These are phyloP conservation scores for Drosophila quinaria DNA, from an alignment of 2,888 invertebrate species.

Conservation along the genomic window DNA sequence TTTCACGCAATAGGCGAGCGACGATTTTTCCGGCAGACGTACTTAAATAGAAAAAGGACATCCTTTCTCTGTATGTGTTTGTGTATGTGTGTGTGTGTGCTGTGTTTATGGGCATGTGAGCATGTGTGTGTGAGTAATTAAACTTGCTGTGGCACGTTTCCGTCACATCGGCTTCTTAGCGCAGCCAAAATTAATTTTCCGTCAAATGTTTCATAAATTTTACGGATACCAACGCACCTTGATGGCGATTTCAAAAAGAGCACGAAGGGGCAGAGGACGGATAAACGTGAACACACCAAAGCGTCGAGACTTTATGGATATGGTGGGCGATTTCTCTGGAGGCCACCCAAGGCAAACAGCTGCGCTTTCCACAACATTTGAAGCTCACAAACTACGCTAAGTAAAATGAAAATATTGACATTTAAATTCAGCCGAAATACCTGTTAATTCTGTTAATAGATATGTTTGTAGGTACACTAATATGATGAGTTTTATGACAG, in stretches of 20 bases:
- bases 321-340: conserved; percentile 4
- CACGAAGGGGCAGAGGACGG: not conserved
- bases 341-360: conserved; percentile 39
- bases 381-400: conserved; percentile 29
- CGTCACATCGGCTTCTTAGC: conserved; percentile 32
- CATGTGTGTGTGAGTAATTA: conserved; percentile 50
- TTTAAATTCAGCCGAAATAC: conserved; percentile 20
- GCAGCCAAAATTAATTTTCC: conserved; percentile 48
- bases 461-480: no score
- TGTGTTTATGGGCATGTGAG: not conserved
- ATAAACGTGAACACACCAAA: not conserved
- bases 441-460: no score
- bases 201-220: conserved; percentile 47
- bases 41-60: conserved; percentile 26
- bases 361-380: conserved; percentile 12
- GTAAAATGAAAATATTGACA: conserved; percentile 36
- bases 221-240: conserved; percentile 28
- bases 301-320: not conserved
- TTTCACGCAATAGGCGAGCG: conserved; percentile 44
- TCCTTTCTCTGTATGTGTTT: conserved; percentile 2
- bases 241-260: conserved; percentile 43
- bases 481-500: no score
- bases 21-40: conserved; percentile 15
- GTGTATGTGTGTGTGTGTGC: not conserved
- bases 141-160: conserved; percentile 33